Evolutionary conservation across 2,797 vertebrate species (phyloP).

Genomic region (Nyctibius grandis): DNA sequence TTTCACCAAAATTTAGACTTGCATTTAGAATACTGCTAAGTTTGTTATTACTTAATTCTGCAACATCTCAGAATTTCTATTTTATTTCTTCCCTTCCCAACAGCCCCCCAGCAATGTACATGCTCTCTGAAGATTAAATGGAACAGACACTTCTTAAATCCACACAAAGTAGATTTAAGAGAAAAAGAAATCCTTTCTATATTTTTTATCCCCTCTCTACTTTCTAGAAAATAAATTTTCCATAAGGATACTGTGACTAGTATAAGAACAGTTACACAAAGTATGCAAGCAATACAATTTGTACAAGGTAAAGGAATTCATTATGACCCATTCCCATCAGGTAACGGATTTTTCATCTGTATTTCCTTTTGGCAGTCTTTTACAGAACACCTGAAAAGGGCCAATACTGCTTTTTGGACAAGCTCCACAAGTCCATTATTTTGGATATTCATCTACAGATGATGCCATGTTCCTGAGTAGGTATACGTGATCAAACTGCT

Average conservation of each 20-base stretch:
- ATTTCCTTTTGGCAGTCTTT: neutral
- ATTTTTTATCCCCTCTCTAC: neutral
- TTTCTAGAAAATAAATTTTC: neutral
- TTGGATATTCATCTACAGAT: neutral
- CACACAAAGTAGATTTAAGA: too few relatives aligned
- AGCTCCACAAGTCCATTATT: neutral
- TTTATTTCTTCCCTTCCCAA: neutral
- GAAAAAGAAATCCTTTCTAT: neutral
- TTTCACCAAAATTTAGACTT: neutral
- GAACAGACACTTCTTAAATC: neutral
- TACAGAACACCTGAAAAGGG: neutral
- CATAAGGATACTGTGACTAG: neutral
- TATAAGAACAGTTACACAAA: neutral
- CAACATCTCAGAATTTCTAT: neutral
- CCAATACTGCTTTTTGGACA: neutral
- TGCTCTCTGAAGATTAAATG: neutral
- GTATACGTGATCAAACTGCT: accelerated
- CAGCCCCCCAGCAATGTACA: neutral
- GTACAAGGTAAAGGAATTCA: neutral
- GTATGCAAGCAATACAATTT: neutral
- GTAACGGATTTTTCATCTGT: neutral
- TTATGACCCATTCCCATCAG: neutral
- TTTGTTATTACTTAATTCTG: neutral
- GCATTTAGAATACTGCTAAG: neutral
- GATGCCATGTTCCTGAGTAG: neutral